A percentile compares a stretch with the other conserved stretches of the same genome.
Conservation (phyloP, 2,113 vertebrate genomes). For the Burhinus bistriatus region DNA sequence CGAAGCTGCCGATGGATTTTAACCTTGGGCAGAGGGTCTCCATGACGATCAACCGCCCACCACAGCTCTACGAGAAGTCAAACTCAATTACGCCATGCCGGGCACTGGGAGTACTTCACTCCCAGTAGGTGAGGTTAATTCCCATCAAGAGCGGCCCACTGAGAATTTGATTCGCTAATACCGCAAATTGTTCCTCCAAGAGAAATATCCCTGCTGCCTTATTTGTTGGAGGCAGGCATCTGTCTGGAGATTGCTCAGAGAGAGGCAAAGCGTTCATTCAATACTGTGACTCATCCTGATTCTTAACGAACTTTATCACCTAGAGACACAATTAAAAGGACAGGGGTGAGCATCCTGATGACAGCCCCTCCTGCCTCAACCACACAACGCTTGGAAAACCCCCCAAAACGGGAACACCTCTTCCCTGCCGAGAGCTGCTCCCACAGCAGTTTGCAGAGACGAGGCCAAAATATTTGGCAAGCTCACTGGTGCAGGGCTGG, state of each 20-base stretch:
- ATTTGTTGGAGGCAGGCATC: neutral
- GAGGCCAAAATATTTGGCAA: neutral
- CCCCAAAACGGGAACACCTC: neutral
- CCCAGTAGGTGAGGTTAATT: conserved; percentile 32
- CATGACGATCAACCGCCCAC: neutral
- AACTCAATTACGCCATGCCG: neutral
- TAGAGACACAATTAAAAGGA: neutral
- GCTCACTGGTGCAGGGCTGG: neutral
- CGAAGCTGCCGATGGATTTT: neutral
- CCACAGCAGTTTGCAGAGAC: neutral
- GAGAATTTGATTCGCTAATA: conserved; percentile 34
- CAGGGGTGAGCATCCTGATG: neutral
- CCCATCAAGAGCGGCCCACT: conserved; percentile 15
- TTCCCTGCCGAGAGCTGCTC: neutral
- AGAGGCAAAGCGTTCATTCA: neutral
- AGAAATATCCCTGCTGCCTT: neutral
- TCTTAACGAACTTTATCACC: neutral
- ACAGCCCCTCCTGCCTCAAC: neutral
- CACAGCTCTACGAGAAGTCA: neutral
- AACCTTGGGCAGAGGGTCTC: neutral
- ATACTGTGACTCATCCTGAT: neutral
- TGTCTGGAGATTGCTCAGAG: neutral
- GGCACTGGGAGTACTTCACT: neutral
- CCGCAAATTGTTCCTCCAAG: neutral
- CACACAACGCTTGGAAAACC: neutral